Percentiles rank a stretch among this genome's conserved stretches.
Conservation (phyloP, 1,140 invertebrate genomes). For the Drosophila saltans region DNA sequence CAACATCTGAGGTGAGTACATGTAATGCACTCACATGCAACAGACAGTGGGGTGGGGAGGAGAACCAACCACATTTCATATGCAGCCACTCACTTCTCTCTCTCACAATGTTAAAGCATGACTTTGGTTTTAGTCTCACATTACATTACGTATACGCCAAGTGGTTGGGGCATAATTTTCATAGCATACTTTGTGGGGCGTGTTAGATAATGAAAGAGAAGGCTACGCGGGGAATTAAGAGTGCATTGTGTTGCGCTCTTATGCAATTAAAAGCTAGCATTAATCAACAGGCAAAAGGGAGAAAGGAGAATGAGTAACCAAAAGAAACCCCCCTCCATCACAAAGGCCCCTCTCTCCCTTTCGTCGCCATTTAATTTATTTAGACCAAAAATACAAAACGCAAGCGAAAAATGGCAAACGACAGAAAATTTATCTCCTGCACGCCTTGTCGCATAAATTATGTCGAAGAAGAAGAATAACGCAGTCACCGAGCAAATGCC, state of each 20-base stretch:
- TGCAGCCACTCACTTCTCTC: conserved; percentile 24
- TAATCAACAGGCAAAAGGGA: conserved; percentile 67
- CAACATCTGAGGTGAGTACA: conserved; percentile 37
- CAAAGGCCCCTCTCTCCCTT: not conserved
- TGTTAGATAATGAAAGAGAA: not conserved
- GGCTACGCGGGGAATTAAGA: not conserved
- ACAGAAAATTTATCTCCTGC: conserved; percentile 78
- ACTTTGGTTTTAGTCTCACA: conserved; percentile 27
- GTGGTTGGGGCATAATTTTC: conserved; percentile 9
- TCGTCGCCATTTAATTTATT: conserved; percentile 69
- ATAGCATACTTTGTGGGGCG: conserved; percentile 12
- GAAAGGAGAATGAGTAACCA: conserved; percentile 6
- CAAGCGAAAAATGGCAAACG: conserved; percentile 79
- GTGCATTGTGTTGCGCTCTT: conserved; percentile 33
- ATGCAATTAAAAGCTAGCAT: conserved; percentile 72
- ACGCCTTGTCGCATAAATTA: conserved; percentile 81
- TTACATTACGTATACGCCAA: conserved; percentile 45
- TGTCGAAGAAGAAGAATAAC: conserved; percentile 47
- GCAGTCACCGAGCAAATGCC: not conserved
- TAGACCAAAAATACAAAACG: conserved; percentile 72
- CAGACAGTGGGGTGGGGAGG: not conserved
- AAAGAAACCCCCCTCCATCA: too few relatives aligned
- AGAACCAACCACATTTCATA: conserved; percentile 41
- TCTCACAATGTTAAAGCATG: conserved; percentile 1
- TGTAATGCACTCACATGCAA: conserved; percentile 27